Conservation (phyloP, 1,140 invertebrate species). For the Ditylenchus dipsaci region DNA sequence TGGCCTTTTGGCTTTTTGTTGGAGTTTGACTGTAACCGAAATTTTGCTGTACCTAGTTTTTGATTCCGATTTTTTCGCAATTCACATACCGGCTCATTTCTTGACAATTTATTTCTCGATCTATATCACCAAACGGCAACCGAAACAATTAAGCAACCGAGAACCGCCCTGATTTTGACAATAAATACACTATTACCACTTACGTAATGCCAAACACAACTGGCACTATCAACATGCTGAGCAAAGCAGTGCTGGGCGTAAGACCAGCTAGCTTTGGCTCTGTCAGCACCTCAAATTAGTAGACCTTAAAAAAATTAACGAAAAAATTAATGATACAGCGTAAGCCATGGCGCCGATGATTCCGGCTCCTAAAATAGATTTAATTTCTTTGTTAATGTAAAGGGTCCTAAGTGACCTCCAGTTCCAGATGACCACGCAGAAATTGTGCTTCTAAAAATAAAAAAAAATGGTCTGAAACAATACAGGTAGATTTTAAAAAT, state of each 20-base stretch:
- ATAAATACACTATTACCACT: conserved; percentile 13
- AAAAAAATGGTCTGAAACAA: neutral
- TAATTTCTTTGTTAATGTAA: too few relatives aligned
- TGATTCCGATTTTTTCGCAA: too few relatives aligned
- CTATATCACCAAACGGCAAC: too few relatives aligned
- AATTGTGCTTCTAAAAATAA: conserved; percentile 35
- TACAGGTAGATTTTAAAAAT: too few relatives aligned
- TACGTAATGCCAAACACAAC: conserved; percentile 38
- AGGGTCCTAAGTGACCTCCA: conserved; percentile 3
- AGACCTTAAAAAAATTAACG: neutral
- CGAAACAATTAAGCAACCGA: too few relatives aligned
- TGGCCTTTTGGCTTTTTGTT: too few relatives aligned
- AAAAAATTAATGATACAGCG: neutral
- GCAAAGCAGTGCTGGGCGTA: conserved; percentile 25
- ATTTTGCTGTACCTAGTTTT: too few relatives aligned
- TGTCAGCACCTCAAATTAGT: conserved; percentile 15
- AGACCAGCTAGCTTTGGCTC: conserved; percentile 36
- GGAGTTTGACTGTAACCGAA: too few relatives aligned
- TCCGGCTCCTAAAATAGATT: conserved; percentile 32
- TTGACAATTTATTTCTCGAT: too few relatives aligned
- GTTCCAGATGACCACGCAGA: conserved; percentile 48
- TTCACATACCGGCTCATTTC: too few relatives aligned
- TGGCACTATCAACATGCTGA: conserved; percentile 43
- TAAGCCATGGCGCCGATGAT: conserved; percentile 42
- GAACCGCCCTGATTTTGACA: too few relatives aligned